Percentiles rank a stretch among this genome's conserved stretches.
These are phyloP conservation scores for Chanos chanos DNA, from an alignment of 2,797 vertebrate species.

Conservation along the genomic window DNA sequence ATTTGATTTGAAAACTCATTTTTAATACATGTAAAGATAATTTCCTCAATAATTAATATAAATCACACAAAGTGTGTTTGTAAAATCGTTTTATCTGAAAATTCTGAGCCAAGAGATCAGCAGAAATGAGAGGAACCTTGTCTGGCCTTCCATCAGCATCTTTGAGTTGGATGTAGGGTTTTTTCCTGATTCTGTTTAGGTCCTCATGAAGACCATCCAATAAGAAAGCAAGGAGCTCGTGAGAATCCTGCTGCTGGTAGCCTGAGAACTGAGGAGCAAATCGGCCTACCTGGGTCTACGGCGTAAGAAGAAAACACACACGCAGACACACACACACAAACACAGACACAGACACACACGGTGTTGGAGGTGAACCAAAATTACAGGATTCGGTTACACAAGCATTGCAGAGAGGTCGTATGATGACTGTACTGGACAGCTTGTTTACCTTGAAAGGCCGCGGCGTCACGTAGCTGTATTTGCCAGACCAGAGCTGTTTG, in stretches of 20 bases:
- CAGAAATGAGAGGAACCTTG: constrained; percentile 69
- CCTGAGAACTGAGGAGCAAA: constrained; percentile 98
- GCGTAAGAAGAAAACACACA: not conserved
- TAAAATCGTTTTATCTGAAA: too few species aligned
- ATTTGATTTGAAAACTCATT: too few species aligned
- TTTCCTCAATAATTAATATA: too few species aligned
- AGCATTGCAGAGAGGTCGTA: too few species aligned
- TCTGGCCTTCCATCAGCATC: constrained; percentile 92
- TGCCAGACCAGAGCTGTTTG: constrained; percentile 97
- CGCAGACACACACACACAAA: not conserved
- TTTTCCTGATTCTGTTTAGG: constrained; percentile 96
- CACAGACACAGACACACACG: not conserved
- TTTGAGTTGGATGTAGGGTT: constrained; percentile 96
- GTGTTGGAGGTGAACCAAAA: too few species aligned
- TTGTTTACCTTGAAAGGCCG: constrained; percentile 90
- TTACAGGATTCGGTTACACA: too few species aligned
- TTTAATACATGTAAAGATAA: too few species aligned
- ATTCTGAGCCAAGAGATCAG: not conserved
- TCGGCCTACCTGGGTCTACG: constrained; percentile 92
- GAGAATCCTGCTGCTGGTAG: constrained; percentile 98
- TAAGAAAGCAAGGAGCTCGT: constrained; percentile 96
- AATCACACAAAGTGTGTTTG: too few species aligned
- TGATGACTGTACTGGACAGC: not conserved
- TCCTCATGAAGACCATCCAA: constrained; percentile 96
- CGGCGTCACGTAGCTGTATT: constrained; percentile 93